These are phyloP conservation scores for Stegophylla sp. DNA, from an alignment of 2,888 invertebrate species.

Conservation along the genomic window DNA sequence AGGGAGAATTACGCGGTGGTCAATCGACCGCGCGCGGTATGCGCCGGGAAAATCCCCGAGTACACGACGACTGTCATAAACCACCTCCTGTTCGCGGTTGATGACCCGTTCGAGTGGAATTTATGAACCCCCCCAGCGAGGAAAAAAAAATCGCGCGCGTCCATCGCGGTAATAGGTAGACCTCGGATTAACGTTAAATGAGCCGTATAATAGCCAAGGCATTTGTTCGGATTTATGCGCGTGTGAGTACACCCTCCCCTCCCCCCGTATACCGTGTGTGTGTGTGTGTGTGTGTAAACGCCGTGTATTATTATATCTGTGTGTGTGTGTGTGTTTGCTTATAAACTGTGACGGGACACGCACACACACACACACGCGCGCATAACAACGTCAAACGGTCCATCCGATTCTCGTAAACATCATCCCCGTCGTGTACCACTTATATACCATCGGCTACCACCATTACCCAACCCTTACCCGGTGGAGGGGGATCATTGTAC, in stretches of 20 bases:
- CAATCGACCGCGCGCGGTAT: slow-evolving; percentile 26
- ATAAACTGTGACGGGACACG: slow-evolving; percentile 29
- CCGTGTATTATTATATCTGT: too few species aligned
- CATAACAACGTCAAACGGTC: slow-evolving; percentile 53
- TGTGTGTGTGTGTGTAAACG: background rate
- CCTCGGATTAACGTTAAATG: slow-evolving; percentile 51
- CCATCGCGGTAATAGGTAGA: background rate
- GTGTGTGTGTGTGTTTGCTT: background rate
- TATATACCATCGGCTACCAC: too few species aligned
- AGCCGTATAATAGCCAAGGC: slow-evolving; percentile 48
- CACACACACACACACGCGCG: slow-evolving; percentile 7
- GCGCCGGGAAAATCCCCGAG: slow-evolving; percentile 12
- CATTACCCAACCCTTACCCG: background rate
- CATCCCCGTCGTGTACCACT: background rate
- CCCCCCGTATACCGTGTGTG: background rate
- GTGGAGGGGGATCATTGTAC: background rate
- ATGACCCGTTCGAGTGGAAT: slow-evolving; percentile 37
- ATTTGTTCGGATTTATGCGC: slow-evolving; percentile 36
- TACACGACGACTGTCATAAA: slow-evolving; percentile 40
- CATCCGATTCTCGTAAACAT: slow-evolving; percentile 59
- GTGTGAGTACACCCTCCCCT: too few species aligned
- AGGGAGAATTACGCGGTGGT: slow-evolving; percentile 2
- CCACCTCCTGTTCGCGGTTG: slow-evolving; percentile 22
- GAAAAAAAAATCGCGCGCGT: slow-evolving; percentile 13
- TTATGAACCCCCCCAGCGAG: slow-evolving; percentile 23